These are phyloP conservation scores for Cryptus viduatorius DNA, from an alignment of 2,888 invertebrate genomes.

Conservation along the genomic window DNA sequence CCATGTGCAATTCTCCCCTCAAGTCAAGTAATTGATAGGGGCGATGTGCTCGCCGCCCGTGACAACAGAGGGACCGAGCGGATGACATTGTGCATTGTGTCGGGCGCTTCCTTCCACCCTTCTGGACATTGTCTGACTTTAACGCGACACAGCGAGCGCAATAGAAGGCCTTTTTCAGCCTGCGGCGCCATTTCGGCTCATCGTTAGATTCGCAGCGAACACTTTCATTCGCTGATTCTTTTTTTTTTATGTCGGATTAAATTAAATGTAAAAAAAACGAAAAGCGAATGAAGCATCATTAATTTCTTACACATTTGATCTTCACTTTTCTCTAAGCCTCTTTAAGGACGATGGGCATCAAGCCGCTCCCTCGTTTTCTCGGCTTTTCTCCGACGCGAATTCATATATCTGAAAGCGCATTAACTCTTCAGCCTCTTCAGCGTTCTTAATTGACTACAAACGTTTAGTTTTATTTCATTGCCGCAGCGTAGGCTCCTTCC, in stretches of 20 bases:
- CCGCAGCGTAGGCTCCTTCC: slow-evolving; percentile 5
- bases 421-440: slow-evolving; percentile 73
- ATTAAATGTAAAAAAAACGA: not conserved
- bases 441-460: slow-evolving; percentile 80
- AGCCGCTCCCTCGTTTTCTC: slow-evolving; percentile 57
- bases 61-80: slow-evolving; percentile 53
- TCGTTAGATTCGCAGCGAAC: slow-evolving; percentile 3
- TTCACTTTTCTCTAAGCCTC: slow-evolving; percentile 58
- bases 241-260: not conserved
- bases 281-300: not conserved
- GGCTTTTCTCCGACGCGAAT: slow-evolving; percentile 31
- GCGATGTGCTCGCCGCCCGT: slow-evolving; percentile 57
- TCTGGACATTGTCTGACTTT: slow-evolving; percentile 51
- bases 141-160: slow-evolving; percentile 45
- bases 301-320: slow-evolving; percentile 54
- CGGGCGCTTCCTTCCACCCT: slow-evolving; percentile 54
- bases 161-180: slow-evolving; percentile 44
- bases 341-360: slow-evolving; percentile 61
- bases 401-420: slow-evolving; percentile 71
- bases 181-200: slow-evolving; percentile 31
- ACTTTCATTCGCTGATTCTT: not conserved
- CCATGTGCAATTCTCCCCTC: slow-evolving; percentile 21
- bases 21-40: slow-evolving; percentile 66
- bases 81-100: slow-evolving; percentile 63
- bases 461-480: slow-evolving; percentile 77